Conservation (phyloP, 2,113 vertebrate species). For the Pelusios castaneus region DNA sequence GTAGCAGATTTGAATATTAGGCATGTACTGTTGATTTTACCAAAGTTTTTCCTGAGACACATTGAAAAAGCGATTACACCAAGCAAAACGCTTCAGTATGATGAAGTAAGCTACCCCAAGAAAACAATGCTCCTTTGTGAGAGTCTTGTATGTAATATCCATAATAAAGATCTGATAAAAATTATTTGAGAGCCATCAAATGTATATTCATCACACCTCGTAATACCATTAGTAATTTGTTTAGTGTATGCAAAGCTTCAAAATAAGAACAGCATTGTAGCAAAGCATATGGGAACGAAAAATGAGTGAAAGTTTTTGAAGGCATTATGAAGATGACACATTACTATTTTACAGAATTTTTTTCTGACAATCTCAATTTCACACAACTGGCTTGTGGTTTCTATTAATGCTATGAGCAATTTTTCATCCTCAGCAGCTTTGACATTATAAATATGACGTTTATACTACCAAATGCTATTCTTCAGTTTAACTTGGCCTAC, state of each 20-base stretch:
- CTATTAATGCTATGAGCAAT: neutral
- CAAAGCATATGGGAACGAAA: neutral
- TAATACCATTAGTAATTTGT: neutral
- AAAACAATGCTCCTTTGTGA: neutral
- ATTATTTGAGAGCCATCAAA: neutral
- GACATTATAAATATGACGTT: neutral
- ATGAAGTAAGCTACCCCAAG: neutral
- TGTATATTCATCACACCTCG: neutral
- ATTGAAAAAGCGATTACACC: neutral
- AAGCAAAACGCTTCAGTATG: neutral
- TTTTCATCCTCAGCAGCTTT: neutral
- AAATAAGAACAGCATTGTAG: neutral
- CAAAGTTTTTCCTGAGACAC: neutral
- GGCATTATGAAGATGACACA: neutral
- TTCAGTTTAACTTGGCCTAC: conserved; percentile 21
- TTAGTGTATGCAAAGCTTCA: neutral
- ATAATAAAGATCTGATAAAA: neutral
- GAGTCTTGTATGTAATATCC: neutral
- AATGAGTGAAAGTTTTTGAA: neutral
- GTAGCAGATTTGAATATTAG: neutral
- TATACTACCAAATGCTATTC: neutral
- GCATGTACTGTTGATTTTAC: neutral
- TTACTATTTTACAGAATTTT: neutral
- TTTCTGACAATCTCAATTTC: neutral
- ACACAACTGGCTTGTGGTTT: neutral